Conservation (phyloP, 2,113 vertebrate species). For the Istiophorus platypterus region DNA sequence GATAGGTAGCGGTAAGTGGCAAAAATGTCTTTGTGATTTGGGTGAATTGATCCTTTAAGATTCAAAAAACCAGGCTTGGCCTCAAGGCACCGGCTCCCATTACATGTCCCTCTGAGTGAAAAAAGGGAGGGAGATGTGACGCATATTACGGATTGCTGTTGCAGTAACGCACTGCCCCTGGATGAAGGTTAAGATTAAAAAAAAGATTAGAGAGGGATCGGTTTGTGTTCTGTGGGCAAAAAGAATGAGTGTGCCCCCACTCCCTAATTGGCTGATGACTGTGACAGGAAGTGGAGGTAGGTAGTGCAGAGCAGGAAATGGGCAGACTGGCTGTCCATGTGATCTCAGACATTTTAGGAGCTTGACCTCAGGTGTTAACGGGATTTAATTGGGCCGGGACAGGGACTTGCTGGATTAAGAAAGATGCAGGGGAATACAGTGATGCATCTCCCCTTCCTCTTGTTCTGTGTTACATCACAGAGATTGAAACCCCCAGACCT, state of each 20-base stretch:
- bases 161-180: neutral
- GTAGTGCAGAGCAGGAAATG: slow-evolving; percentile 42
- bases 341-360: slow-evolving; percentile 47
- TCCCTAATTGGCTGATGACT: slow-evolving; percentile 45
- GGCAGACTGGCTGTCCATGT: slow-evolving; percentile 46
- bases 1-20: neutral
- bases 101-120: slow-evolving; percentile 50
- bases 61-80: slow-evolving; percentile 51
- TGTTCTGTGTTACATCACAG: slow-evolving; percentile 51
- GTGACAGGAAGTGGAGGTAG: slow-evolving; percentile 52
- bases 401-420: slow-evolving; percentile 42
- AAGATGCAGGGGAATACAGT: slow-evolving; percentile 28
- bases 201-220: slow-evolving; percentile 1
- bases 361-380: slow-evolving; percentile 42
- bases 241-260: slow-evolving; percentile 26
- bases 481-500: slow-evolving; percentile 38
- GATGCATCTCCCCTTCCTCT: slow-evolving; percentile 40
- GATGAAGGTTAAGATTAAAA: slow-evolving; percentile 22
- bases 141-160: slow-evolving; percentile 29
- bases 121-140: slow-evolving; percentile 21
- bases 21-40: slow-evolving; percentile 17
- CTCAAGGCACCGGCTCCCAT: slow-evolving; percentile 61
- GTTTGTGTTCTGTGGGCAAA: slow-evolving; percentile 31
- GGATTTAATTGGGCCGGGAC: slow-evolving; percentile 36
- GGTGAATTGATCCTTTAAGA: slow-evolving; percentile 38